A percentile compares a stretch with the other conserved stretches of the same genome.
These are phyloP conservation scores for Pelmatolapia mariae DNA, from an alignment of 2,113 vertebrate genomes.

Conservation along the genomic window DNA sequence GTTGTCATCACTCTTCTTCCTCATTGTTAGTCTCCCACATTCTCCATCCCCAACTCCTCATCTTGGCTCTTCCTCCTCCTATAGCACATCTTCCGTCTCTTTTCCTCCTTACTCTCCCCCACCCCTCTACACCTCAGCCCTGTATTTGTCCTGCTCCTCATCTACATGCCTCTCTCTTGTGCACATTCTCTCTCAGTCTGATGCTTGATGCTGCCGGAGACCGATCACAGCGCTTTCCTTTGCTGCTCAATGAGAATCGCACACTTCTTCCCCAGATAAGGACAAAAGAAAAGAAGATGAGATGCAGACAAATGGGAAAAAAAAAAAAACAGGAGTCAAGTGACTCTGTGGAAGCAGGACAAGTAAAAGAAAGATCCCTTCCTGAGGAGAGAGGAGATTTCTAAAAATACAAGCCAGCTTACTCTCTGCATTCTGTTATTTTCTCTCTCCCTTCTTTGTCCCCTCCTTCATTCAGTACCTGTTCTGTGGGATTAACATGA, in stretches of 20 bases:
- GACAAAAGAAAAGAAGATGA: conserved; percentile 1
- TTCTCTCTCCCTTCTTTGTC: conserved; percentile 10
- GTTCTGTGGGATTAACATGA: conserved; percentile 69
- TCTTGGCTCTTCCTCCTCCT: background rate
- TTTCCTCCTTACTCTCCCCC: background rate
- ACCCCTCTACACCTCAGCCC: background rate
- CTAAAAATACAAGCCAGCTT: conserved; percentile 40
- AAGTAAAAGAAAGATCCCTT: background rate
- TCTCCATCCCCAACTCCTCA: background rate
- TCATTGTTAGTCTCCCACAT: background rate
- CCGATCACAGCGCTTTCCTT: background rate
- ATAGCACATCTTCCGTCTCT: background rate
- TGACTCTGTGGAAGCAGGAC: conserved; percentile 8
- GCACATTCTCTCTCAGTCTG: background rate
- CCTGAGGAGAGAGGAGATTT: conserved; percentile 31
- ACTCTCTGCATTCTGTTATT: conserved; percentile 19
- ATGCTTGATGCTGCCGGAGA: conserved; percentile 13
- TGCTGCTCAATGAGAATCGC: background rate
- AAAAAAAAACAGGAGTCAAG: background rate
- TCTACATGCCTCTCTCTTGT: background rate
- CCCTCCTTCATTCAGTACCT: conserved; percentile 66
- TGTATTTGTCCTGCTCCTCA: background rate
- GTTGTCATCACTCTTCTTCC: background rate
- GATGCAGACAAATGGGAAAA: background rate
- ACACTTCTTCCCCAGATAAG: background rate